These are phyloP conservation scores for Shinisaurus crocodilurus DNA, from an alignment of 2,113 vertebrate genomes.

Conservation along the genomic window DNA sequence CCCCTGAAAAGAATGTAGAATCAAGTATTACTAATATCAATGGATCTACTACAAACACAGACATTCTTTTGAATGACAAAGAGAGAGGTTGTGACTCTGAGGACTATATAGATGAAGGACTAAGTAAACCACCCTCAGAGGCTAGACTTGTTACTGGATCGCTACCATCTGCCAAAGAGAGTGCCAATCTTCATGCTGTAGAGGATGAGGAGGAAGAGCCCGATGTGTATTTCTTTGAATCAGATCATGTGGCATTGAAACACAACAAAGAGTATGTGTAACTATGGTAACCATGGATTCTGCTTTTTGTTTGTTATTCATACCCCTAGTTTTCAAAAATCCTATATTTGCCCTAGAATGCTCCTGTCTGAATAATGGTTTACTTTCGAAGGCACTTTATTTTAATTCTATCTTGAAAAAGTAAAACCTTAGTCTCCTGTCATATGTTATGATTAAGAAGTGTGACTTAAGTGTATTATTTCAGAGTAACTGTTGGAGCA, in stretches of 20 bases:
- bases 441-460: slow-evolving; percentile 34
- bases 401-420: not conserved
- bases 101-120: slow-evolving; percentile 72
- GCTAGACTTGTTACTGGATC: slow-evolving; percentile 74
- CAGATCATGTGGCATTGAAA: slow-evolving; percentile 99
- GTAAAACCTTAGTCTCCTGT: not conserved
- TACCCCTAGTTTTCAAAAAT: slow-evolving; percentile 28
- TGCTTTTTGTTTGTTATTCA: slow-evolving; percentile 79
- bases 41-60: slow-evolving; percentile 72
- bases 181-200: slow-evolving; percentile 80
- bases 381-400: not conserved
- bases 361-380: slow-evolving; percentile 18
- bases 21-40: slow-evolving; percentile 75
- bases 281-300: slow-evolving; percentile 87
- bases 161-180: slow-evolving; percentile 85
- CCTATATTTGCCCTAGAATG: slow-evolving; percentile 39
- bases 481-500: slow-evolving; percentile 51
- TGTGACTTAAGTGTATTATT: slow-evolving; percentile 55
- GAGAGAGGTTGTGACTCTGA: slow-evolving; percentile 72
- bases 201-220: slow-evolving; percentile 96
- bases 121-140: slow-evolving; percentile 75
- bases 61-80: slow-evolving; percentile 72
- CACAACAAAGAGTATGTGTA: slow-evolving; percentile 99
- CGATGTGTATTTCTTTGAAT: slow-evolving; percentile 99
- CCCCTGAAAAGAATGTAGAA: slow-evolving; percentile 73